Base-by-base conservation (phyloP, 1,140 invertebrate species). In the Caenorhabditis brenneri region DNA sequence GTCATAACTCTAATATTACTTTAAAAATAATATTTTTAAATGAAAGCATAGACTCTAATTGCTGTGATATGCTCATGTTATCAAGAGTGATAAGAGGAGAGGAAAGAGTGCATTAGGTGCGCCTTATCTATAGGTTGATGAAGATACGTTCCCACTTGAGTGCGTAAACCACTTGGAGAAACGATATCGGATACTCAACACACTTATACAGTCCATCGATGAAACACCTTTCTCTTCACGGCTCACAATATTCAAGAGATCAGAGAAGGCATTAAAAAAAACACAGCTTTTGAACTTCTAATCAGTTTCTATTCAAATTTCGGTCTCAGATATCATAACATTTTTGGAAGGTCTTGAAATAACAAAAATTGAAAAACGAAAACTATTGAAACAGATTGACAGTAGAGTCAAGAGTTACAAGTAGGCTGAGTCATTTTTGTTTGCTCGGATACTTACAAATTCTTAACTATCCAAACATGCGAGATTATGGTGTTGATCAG, bases 361-460 rank as follows among this genome's bases (percentile, higher is more conserved):
- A 36, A n/a, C 33, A 65, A 65, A 65, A 58, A 24, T 5, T 12
- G 19, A 5, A 60, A 10, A 5, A 65, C 10, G 16, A 36, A 65
- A 33, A 65, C 10, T 65, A 19, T 36, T 65, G 58, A 9, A 36
- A 65, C 58, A 65, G 15, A 33, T 27, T 33, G 31, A n/a, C 58
- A 65, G 29, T 65, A 22, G 10, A 39, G 33, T 55, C 22, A 55
- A 55, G 24, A 29, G 53, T 27, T 10, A 55, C 15, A 42, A 36
- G 36, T 24, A 5, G 22, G 24, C n/a, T 74, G 65, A 74, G 36
- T 74, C 65, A 74, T 74, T 33, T 74, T 42, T 74, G 65, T 74
- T 74, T 74, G 65, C n/a, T 33, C 65, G 29, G 42, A 74, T n/a
- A 74, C 65, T 74, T 74, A 42, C 19, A 22, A 74, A 7, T 74